Evolutionary conservation across 2,797 vertebrate genomes (phyloP), one percentile per base, ranked within the genome.

Genomic region (Enteromius argenteus): DNA sequence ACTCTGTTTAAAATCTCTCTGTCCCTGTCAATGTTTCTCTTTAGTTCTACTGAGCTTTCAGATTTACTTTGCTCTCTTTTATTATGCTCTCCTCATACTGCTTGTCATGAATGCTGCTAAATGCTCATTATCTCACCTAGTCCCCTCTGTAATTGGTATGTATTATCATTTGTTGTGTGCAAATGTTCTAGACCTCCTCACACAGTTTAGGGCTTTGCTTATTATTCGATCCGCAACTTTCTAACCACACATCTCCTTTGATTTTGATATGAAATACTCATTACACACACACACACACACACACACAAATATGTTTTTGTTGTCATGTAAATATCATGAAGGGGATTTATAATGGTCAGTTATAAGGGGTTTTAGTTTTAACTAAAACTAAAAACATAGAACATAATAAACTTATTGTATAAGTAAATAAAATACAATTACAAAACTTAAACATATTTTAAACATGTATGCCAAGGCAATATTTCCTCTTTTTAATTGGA

Each of bases 131-230:
- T 87, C 83, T 85, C 6, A 37, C 51, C 17, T 79, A 56, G 77
- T 69, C 35, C 87, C 46, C 35, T 87, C 78, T 84, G 80, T 69
- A 85, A 88, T 79, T 84, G 67, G 5, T 60, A 85, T 42, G 37
- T 67, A 74, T 85, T 62, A 78, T 68, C 44, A 85, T 69, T 86
- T 53, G 66, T 74, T 72, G 10, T 78, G 35, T 86, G 67, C 44
- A 32, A 76, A 76, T 81, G 64, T 78, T 78, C 81, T 78, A 37
- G 49, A 44, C 83, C 64, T 74, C 37, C 19, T 27, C 69, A 62
- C 53, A 37, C 13, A 27, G 42, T 79, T 81, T 84, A 78, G 42
- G 7, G 27, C 66, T 56, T 56, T 23, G 80, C 62, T 60, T 80
- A 23, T 64, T 73, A 23, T 30, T 44, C 42, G 13, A n/a, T 74